phyloP scores from a whole-genome alignment of 2,113 vertebrate genomes.

The Campylomormyrus tamandua region DNA sequence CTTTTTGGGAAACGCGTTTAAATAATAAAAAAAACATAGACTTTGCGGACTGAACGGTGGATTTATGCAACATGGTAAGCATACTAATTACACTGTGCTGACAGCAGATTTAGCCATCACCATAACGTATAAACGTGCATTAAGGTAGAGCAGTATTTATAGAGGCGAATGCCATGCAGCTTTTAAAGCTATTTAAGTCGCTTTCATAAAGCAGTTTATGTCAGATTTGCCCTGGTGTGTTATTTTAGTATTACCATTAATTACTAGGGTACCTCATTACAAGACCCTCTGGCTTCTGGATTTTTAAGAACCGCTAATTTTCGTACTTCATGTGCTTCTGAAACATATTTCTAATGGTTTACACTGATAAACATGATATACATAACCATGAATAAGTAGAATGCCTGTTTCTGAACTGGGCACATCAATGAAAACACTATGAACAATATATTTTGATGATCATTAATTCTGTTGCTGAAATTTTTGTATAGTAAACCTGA shows the following conservation, averaged over 20 bases:
- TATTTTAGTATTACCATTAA: neutral
- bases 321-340: neutral
- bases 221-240: neutral
- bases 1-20: neutral
- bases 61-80: conserved; percentile 20
- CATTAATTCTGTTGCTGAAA: neutral
- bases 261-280: neutral
- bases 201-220: neutral
- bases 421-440: neutral
- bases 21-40: neutral
- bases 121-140: neutral
- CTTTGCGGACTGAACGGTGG: neutral
- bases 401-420: neutral
- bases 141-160: neutral
- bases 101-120: neutral
- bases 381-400: neutral
- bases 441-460: neutral
- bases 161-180: neutral
- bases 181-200: neutral
- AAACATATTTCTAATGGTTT: neutral
- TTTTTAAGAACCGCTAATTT: neutral
- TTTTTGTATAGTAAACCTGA: neutral
- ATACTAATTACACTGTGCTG: neutral
- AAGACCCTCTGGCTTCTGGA: neutral
- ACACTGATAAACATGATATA: neutral